Evolutionary conservation across 2,113 vertebrate genomes (phyloP), one percentile per base, ranked within the genome.

Genomic region (Ranitomeya variabilis): DNA sequence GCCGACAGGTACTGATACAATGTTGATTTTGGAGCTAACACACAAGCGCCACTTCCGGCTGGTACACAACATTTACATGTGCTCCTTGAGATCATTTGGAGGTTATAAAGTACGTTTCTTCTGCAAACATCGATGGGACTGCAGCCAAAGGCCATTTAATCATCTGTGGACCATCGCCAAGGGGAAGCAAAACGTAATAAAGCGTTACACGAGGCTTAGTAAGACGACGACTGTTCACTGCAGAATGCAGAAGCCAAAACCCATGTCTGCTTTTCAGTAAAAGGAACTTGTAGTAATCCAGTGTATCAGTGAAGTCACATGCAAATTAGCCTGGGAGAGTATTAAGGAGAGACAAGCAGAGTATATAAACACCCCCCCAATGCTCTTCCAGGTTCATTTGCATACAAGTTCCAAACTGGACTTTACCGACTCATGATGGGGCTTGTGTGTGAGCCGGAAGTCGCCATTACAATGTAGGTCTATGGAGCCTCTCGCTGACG

Each of bases 11-110:
- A 79, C 16, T 19, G 16, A 19, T 6, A n/a, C 31, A 83, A 66
- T 66, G 80, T 83, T 19, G 80, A 52, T 45, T 83, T 31, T n/a
- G 60, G 60, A 79, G 11, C 31, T 0, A n/a, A 23, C 26, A 83
- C 31, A 7, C 60, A n/a, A 37, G 31, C 9, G 0, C 8, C 10
- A 62, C 18, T 83, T 83, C 60, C 23, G 18, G 59, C 11, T 21
- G 45, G 37, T 64, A 83, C 60, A 82, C 31, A 64, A 21, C 57
- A 80, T 83, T 62, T 82, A 18, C 80, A 45, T 62, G 15, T 64
- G 31, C 9, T 81, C 23, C 66, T 18, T 80, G 6, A 80, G 26
- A 14, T 59, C 21, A 18, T 60, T 80, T 80, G 1, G 21, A 57
- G 55, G 16, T 60, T 80, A n/a, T 60, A 19, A 8, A 59, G 23